Conservation (phyloP, 2,888 invertebrate species). For the Drosophila parthenogenetica region DNA sequence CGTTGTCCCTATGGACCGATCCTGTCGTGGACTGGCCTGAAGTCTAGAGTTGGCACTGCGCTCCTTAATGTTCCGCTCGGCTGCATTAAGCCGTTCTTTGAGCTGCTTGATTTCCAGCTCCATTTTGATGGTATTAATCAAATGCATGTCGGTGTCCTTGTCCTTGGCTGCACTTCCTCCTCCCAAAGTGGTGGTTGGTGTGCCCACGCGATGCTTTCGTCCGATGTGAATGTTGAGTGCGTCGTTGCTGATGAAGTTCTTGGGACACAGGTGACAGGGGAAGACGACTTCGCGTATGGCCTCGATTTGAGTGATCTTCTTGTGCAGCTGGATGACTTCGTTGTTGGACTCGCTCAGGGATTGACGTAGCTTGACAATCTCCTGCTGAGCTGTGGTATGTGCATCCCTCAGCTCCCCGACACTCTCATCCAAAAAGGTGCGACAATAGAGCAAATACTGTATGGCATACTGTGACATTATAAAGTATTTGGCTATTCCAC, state of each 20-base stretch:
- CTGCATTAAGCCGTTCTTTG: conserved; percentile 87
- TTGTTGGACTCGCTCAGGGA: conserved; percentile 76
- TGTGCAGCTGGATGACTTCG: conserved; percentile 82
- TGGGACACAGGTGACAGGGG: conserved; percentile 84
- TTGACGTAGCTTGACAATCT: conserved; percentile 74
- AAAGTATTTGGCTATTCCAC: conserved; percentile 84
- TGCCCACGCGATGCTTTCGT: conserved; percentile 76
- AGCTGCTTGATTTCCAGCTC: conserved; percentile 88
- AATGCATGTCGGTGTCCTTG: conserved; percentile 83
- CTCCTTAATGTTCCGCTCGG: conserved; percentile 86
- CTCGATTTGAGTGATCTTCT: conserved; percentile 83
- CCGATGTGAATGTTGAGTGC: conserved; percentile 83
- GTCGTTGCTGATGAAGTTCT: conserved; percentile 84
- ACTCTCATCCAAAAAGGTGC: conserved; percentile 83
- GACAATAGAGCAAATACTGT: conserved; percentile 84
- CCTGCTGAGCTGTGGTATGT: conserved; percentile 71
- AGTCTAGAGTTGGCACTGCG: conserved; percentile 48
- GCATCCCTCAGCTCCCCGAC: conserved; percentile 76
- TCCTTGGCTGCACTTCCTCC: conserved; percentile 44
- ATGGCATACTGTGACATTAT: conserved; percentile 82
- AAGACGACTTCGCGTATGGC: conserved; percentile 83
- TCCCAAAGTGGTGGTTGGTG: conserved; percentile 40
- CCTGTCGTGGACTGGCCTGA: conserved; percentile 39
- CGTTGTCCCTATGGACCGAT: conserved; percentile 39
- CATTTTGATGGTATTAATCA: conserved; percentile 88